These are phyloP conservation scores for Trogon surrucura DNA, from an alignment of 2,113 vertebrate genomes.

Conservation along the genomic window DNA sequence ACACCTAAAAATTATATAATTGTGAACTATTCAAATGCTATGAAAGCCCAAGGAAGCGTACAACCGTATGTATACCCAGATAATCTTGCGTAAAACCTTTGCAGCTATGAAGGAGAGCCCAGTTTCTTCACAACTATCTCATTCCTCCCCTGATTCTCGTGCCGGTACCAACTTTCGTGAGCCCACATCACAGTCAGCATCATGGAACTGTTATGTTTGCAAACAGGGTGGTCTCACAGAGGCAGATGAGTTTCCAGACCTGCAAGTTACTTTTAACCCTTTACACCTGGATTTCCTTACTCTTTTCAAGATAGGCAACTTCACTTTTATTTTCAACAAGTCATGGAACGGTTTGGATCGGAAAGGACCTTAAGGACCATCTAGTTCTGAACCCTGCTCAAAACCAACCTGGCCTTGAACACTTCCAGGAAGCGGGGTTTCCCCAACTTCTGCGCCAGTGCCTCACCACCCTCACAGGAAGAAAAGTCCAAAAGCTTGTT, in stretches of 20 bases:
- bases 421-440: no score
- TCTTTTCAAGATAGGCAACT: background rate
- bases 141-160: background rate
- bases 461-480: no score
- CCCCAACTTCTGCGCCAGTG: no score
- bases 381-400: no score
- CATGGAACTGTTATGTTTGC: rapidly evolving
- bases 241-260: rapidly evolving
- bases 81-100: rapidly evolving
- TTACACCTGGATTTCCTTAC: background rate
- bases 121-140: background rate
- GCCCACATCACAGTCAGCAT: background rate
- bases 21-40: rapidly evolving
- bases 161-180: background rate
- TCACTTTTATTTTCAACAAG: background rate
- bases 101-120: background rate
- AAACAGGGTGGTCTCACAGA: rapidly evolving
- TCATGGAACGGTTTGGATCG: no score
- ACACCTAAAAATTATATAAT: rapidly evolving
- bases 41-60: rapidly evolving
- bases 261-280: background rate
- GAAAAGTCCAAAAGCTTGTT: no score
- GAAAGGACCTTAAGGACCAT: no score
- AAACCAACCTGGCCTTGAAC: no score
- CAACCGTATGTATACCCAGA: rapidly evolving